Percentiles rank a stretch among this genome's conserved stretches.
phyloP scores from a whole-genome alignment of 2,888 invertebrate genomes.

The Drosophila putrida region DNA sequence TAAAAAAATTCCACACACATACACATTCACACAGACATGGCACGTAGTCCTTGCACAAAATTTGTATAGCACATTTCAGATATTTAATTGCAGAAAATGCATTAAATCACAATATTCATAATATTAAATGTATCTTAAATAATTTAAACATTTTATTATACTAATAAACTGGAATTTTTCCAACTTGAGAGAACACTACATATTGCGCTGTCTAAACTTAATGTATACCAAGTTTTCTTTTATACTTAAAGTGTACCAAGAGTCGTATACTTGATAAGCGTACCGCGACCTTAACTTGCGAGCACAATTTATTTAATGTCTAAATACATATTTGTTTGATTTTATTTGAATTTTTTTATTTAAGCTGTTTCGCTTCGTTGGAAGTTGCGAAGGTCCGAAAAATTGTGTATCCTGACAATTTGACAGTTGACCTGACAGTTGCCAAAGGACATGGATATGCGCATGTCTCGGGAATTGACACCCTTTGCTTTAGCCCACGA shows the following conservation, averaged over 20 bases:
- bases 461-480: slow-evolving; percentile 71
- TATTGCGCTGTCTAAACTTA: not conserved
- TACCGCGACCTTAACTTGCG: slow-evolving; percentile 27
- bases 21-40: not conserved
- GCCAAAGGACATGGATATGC: slow-evolving; percentile 47
- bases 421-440: slow-evolving; percentile 69
- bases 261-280: slow-evolving; percentile 7
- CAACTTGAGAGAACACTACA: no score
- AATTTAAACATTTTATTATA: not conserved
- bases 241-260: slow-evolving; percentile 2
- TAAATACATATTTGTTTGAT: slow-evolving; percentile 47
- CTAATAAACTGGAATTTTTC: not conserved
- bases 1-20: slow-evolving; percentile 7
- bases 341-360: slow-evolving; percentile 22
- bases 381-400: slow-evolving; percentile 71
- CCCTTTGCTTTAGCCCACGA: slow-evolving; percentile 32
- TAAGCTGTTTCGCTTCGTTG: slow-evolving; percentile 33
- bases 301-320: slow-evolving; percentile 37
- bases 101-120: not conserved
- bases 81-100: slow-evolving; percentile 1
- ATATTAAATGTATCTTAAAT: not conserved
- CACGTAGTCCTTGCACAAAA: slow-evolving; percentile 26
- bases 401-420: slow-evolving; percentile 75
- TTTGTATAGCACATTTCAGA: slow-evolving; percentile 5
- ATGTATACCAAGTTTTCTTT: not conserved